These are phyloP conservation scores for Pocillopora verrucosa DNA, from an alignment of 64 coral and sea anemone genomes.

Conservation along the genomic window DNA sequence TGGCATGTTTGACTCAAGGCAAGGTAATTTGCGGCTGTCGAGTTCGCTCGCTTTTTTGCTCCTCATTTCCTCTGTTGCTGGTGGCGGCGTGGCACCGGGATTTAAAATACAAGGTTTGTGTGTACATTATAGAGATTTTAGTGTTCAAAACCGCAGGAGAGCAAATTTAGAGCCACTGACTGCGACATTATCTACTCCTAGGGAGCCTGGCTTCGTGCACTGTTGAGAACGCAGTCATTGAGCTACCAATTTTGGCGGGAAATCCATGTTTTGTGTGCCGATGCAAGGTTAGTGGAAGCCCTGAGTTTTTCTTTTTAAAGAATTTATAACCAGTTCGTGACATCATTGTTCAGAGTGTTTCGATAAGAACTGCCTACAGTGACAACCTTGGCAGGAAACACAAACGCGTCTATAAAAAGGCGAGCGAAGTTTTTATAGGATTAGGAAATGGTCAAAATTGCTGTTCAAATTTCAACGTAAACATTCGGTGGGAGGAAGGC, in stretches of 20 bases:
- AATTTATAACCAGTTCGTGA: constrained; percentile 17
- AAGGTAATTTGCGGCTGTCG: constrained; percentile 18
- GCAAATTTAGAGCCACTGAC: constrained; percentile 23
- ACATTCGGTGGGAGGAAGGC: constrained; percentile 22
- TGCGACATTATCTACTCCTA: constrained; percentile 37
- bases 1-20: constrained; percentile 16
- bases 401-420: constrained; percentile 25
- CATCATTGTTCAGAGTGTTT: constrained; percentile 12
- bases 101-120: not conserved
- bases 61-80: not conserved
- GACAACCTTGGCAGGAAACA: constrained; percentile 24
- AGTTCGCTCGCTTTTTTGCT: constrained; percentile 23
- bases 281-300: constrained; percentile 31
- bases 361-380: constrained; percentile 5
- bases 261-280: constrained; percentile 58
- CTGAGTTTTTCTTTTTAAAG: constrained; percentile 28
- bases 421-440: constrained; percentile 13
- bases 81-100: not conserved
- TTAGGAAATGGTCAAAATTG: constrained; percentile 27
- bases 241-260: constrained; percentile 55
- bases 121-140: not conserved
- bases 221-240: constrained; percentile 41
- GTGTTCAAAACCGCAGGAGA: constrained; percentile 19
- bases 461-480: constrained; percentile 54
- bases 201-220: constrained; percentile 43